Evolutionary conservation across 1,140 invertebrate genomes (phyloP), one percentile per base, ranked within the genome.

Genomic region (Zaprionus capensis): DNA sequence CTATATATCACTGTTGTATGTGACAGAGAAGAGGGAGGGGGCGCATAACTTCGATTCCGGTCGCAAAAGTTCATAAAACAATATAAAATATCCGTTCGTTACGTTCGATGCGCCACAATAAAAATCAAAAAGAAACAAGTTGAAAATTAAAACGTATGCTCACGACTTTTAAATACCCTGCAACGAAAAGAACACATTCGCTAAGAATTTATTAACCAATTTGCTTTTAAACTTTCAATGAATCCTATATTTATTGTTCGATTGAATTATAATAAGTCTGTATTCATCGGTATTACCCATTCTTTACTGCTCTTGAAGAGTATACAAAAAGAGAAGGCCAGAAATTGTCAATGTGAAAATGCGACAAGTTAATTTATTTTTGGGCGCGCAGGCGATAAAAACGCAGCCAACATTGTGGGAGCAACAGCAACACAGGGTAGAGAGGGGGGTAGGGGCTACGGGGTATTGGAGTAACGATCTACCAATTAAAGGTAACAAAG

Each of bases 401-500:
- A 73, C 55, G 36, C 59, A 74, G 57, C 36, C 64, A 67, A 34
- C 70, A 22, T n/a, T 57, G 51, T 28, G 55, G 68, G 69, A 66
- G 24, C 17, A 53, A 61, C 26, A 67, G 64, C 46, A 67, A 61
- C 55, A 44, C 69, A 36, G 9, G 44, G 17, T 51, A 9, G 31
- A 4, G 31, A 11, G 9, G 31, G 22, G 26, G 59, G 49, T 34
- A 66, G 68, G 66, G 69, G 24, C 17, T 49, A 24, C 20, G 1
- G 46, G 46, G 46, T 51, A 51, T 51, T 51, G 20, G 11, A 51
- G 81, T 72, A 73, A 62, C 73, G 73, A 53, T 70, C 74, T 53
- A 81, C 82, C 82, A 85, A 85, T 85, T 85, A 85, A 85, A 85
- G 82, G 82, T 85, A 85, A 85, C 82, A 85, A 85, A 85, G 82